These are phyloP conservation scores for Triops cancriformis DNA, from an alignment of 1,140 invertebrate genomes.

Conservation along the genomic window DNA sequence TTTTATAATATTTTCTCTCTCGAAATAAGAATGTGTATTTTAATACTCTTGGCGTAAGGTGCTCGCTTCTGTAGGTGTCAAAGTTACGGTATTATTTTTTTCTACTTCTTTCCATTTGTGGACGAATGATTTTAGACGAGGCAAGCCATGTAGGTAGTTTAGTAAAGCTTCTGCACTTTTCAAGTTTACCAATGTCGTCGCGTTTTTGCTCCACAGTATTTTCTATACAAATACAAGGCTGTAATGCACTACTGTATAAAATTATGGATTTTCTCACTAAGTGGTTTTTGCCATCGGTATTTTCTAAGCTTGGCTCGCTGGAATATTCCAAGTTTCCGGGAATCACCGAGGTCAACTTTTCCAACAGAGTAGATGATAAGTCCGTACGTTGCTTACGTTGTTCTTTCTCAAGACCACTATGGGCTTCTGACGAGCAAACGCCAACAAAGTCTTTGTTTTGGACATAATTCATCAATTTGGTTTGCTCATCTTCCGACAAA, in stretches of 20 bases:
- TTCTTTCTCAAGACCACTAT: background rate
- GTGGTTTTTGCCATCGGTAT: background rate
- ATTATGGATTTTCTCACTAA: too few relatives aligned
- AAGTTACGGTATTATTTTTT: conserved; percentile 53
- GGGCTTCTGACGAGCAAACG: background rate
- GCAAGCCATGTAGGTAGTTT: conserved; percentile 63
- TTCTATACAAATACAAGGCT: conserved; percentile 40
- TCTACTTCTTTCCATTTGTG: conserved; percentile 58
- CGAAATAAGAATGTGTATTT: conserved; percentile 28
- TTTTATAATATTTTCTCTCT: conserved; percentile 21
- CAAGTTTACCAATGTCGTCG: conserved; percentile 53
- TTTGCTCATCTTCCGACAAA: background rate
- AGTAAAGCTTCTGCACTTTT: conserved; percentile 69
- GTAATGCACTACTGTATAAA: background rate
- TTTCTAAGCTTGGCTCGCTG: background rate
- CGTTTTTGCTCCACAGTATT: conserved; percentile 50
- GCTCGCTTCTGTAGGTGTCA: conserved; percentile 62
- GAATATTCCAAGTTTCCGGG: conserved; percentile 10
- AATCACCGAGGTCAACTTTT: conserved; percentile 55
- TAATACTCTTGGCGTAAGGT: conserved; percentile 61
- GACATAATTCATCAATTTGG: background rate
- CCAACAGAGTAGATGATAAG: conserved; percentile 53
- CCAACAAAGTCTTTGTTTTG: background rate
- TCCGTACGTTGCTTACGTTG: conserved; percentile 42
- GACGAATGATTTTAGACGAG: conserved; percentile 64